Percentiles rank a stretch among this genome's conserved stretches.
phyloP scores from a whole-genome alignment of 2,797 vertebrate genomes.

The Molossus molossus region DNA sequence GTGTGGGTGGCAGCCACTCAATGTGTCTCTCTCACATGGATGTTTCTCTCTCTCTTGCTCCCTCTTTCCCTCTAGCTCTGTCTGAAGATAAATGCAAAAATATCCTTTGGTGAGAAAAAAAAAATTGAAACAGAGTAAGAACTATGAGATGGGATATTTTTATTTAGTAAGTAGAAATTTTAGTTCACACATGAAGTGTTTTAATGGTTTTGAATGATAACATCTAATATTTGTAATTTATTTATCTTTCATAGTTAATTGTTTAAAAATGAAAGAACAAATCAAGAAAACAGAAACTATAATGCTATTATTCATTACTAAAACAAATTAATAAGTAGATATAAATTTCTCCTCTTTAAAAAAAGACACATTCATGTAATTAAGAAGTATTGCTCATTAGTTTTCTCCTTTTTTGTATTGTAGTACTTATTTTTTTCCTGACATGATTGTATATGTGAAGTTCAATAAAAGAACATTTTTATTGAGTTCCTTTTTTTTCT shows the following conservation, averaged over 20 bases:
- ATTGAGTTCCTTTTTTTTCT: neutral
- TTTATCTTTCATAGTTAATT: neutral
- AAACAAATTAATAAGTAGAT: neutral
- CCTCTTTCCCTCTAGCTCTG: no score
- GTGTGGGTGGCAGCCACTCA: no score
- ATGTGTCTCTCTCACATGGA: no score
- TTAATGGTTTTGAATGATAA: neutral
- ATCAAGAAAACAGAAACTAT: neutral
- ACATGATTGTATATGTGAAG: neutral
- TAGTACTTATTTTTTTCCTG: slow-evolving; percentile 4
- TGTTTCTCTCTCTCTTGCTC: no score
- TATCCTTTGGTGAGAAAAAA: neutral
- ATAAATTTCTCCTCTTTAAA: neutral
- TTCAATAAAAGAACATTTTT: neutral
- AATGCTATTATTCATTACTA: neutral
- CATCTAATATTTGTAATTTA: neutral
- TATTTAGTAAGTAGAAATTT: neutral
- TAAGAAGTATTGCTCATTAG: neutral
- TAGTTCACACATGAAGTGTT: neutral
- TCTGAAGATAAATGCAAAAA: no score
- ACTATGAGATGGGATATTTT: neutral
- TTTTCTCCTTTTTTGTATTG: neutral
- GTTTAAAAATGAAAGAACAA: neutral
- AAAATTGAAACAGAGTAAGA: neutral
- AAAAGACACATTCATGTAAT: neutral